phyloP scores from a whole-genome alignment of 2,797 vertebrate species.

The Xenops minutus region DNA sequence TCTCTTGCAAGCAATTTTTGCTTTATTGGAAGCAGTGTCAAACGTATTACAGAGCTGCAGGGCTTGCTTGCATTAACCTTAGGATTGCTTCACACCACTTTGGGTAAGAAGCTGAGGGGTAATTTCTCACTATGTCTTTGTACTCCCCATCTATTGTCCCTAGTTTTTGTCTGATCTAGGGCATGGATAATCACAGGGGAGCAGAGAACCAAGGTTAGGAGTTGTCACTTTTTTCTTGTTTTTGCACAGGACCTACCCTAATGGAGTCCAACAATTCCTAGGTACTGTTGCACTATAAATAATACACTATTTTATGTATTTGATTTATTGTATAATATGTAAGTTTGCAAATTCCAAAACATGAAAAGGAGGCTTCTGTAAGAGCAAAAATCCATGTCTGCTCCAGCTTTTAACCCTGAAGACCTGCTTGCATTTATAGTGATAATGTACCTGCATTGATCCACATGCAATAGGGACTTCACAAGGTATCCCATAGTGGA shows the following conservation, averaged over 20 bases:
- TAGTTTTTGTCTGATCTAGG: neutral
- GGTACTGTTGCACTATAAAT: neutral
- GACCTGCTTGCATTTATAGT: neutral
- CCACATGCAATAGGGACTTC: neutral
- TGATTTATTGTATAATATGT: neutral
- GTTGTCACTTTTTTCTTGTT: neutral
- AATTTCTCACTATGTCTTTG: neutral
- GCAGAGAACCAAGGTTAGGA: neutral
- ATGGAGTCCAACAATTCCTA: neutral
- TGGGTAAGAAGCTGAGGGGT: neutral
- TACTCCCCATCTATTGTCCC: neutral
- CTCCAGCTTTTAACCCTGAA: neutral
- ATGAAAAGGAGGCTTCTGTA: neutral
- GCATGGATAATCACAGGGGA: neutral
- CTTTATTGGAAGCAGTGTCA: slow-evolving; percentile 14
- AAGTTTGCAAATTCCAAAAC: neutral
- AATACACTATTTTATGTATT: neutral
- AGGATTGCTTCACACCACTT: neutral
- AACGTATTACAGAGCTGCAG: neutral
- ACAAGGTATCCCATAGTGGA: neutral
- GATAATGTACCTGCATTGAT: rapidly evolving
- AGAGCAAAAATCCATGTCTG: neutral
- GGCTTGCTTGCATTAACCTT: neutral
- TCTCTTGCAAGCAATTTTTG: slow-evolving; percentile 23
- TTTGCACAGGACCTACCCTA: neutral